Evolutionary conservation across 1,140 invertebrate species (phyloP), one percentile per base, ranked within the genome.

Genomic region (Stratiolaelaps scimitus): DNA sequence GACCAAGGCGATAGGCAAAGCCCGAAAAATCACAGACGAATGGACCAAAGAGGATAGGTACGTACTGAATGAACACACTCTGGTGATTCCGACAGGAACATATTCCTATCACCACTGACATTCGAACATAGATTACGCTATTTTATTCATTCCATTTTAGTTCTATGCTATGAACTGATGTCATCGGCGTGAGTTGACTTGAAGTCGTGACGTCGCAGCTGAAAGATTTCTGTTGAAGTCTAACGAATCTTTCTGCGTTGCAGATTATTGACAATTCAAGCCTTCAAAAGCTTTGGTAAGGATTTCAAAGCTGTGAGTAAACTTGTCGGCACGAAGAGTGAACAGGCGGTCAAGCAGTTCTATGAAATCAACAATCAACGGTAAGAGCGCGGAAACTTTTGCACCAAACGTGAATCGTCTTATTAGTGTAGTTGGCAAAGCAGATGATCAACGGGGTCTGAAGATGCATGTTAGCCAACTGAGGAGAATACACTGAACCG

Each of bases 41-140:
- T 60, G 53, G 53, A 60, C 26, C 53, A 34, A 60, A 34, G 53
- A 60, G 53, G 53, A 60, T 23, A 60, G 53, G 53, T 60, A 60
- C 1, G 53, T 4, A 29, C 15, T 5, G 10, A 60, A 34, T 17
- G 4, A 40, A 6, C 34, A 4, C 34, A 10, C n/a, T n/a, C n/a
- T n/a, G 10, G 4, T 40, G 34, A 40, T 40, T 40, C 10, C 34
- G 34, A 10, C 10, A 40, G 10, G 34, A 10, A 40, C 4, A 40
- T n/a, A n/a, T n/a, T n/a, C n/a, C n/a, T n/a, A n/a, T n/a, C n/a
- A n/a, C n/a, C n/a, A n/a, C n/a, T n/a, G n/a, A n/a, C n/a, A n/a
- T n/a, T n/a, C n/a, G n/a, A n/a, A n/a, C n/a, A n/a, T n/a, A n/a
- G n/a, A n/a, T n/a, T 40, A 10, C 34, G 10, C 34, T 40, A 40